phyloP scores from a whole-genome alignment of 30 jellyfish, hydroid and myxozoan species.

The Turritopsis rubra region DNA sequence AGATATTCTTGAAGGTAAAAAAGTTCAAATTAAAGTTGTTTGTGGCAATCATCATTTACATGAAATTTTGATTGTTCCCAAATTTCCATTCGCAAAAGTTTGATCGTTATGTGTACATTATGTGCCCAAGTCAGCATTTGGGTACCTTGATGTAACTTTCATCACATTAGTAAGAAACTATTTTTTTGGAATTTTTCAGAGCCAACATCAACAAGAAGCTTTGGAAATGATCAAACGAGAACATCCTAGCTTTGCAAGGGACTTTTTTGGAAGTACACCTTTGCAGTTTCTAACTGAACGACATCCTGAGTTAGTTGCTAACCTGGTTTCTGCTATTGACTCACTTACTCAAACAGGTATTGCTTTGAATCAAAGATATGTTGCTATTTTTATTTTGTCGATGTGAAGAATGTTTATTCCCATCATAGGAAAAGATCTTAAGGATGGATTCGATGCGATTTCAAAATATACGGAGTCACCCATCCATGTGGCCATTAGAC shows the following conservation, averaged over 20 bases:
- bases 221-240: constrained; percentile 38
- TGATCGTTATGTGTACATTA: neutral
- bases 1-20: no score
- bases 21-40: no score
- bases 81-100: neutral
- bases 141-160: neutral
- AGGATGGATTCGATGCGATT: constrained; percentile 47
- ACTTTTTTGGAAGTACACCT: constrained; percentile 60
- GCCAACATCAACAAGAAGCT: constrained; percentile 34
- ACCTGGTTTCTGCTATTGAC: constrained; percentile 48
- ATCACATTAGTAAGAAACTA: neutral
- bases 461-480: constrained; percentile 88
- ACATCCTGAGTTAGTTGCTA: constrained; percentile 69
- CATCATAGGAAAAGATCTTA: constrained; percentile 62
- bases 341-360: constrained; percentile 47
- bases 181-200: neutral
- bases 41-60: neutral
- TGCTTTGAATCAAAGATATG: neutral
- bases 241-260: constrained; percentile 50
- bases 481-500: constrained; percentile 84
- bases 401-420: neutral
- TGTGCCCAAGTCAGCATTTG: neutral
- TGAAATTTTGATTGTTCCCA: neutral
- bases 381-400: no score
- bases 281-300: constrained; percentile 56